These are phyloP conservation scores for Sebastes diploproa DNA, from an alignment of 2,797 vertebrate genomes.

Conservation along the genomic window DNA sequence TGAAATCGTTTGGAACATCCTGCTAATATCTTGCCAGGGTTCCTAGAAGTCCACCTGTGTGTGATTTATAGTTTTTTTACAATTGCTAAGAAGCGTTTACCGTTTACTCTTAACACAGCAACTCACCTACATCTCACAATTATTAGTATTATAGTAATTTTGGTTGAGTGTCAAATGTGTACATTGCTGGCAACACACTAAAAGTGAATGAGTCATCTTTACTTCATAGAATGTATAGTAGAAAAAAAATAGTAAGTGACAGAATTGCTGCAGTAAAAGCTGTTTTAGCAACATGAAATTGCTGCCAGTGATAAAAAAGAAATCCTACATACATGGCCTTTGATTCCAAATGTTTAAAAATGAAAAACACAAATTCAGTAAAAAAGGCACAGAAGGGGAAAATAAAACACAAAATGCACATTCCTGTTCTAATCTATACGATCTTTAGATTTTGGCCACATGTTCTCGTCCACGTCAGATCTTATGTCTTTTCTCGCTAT, in stretches of 20 bases:
- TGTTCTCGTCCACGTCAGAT: neutral
- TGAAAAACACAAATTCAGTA: neutral
- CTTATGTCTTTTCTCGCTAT: neutral
- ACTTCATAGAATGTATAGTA: neutral
- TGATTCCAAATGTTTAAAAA: neutral
- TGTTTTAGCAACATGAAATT: neutral
- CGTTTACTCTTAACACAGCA: neutral
- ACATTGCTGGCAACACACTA: too few relatives aligned
- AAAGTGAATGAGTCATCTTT: neutral
- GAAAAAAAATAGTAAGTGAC: neutral
- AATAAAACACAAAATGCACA: neutral
- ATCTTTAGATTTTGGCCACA: neutral
- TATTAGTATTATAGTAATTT: too few relatives aligned
- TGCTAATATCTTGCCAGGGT: neutral
- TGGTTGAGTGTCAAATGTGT: too few relatives aligned
- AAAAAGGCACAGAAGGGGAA: neutral
- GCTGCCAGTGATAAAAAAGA: neutral
- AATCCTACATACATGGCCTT: too few relatives aligned
- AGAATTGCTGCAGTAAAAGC: neutral
- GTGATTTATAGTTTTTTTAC: neutral
- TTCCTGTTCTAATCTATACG: neutral
- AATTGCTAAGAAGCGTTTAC: neutral
- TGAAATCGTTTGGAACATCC: neutral
- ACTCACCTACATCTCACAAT: too few relatives aligned
- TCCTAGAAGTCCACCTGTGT: neutral